These are phyloP conservation scores for Paramisgurnus dabryanus DNA, from an alignment of 2,113 vertebrate genomes.

Conservation along the genomic window DNA sequence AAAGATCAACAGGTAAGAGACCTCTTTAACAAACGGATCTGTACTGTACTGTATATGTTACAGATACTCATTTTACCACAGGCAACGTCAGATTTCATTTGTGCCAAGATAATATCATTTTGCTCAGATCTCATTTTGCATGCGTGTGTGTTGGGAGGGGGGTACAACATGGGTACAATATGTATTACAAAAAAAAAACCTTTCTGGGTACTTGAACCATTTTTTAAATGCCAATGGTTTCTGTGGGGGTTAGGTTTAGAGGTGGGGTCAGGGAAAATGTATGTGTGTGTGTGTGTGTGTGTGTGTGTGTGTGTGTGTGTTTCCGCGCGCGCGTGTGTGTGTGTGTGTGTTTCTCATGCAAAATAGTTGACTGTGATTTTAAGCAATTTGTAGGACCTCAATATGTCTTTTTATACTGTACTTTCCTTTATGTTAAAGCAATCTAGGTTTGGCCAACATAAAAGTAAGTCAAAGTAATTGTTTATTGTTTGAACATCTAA, in stretches of 20 bases:
- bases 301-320: no score
- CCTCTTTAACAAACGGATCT: neutral
- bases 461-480: neutral
- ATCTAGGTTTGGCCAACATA: neutral
- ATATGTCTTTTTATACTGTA: no score
- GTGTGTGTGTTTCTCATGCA: neutral
- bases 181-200: neutral
- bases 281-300: no score
- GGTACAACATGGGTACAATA: neutral
- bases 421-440: neutral
- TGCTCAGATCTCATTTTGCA: neutral
- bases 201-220: no score
- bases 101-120: neutral
- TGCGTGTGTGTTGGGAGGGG: neutral
- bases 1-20: constrained; percentile 49
- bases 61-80: neutral
- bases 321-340: no score
- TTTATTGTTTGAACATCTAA: no score
- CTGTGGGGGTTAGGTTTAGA: no score
- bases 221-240: no score
- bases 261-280: no score
- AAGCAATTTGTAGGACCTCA: no score
- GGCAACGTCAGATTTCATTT: neutral
- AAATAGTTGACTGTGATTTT: neutral
- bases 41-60: neutral